A percentile compares a stretch with the other conserved stretches of the same genome.
Evolutionary conservation across 2,888 invertebrate genomes (phyloP).

Genomic region (Therioaphis trifolii): DNA sequence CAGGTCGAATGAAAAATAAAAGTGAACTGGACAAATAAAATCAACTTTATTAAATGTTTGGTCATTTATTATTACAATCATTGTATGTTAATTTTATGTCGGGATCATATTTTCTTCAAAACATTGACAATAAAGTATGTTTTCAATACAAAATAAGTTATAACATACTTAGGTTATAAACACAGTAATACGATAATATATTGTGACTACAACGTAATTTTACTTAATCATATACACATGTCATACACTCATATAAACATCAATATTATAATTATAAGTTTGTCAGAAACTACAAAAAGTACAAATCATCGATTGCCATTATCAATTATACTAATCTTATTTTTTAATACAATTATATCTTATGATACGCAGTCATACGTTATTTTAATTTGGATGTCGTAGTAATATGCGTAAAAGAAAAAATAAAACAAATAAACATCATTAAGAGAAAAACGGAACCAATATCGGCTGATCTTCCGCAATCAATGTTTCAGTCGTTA

Average conservation of each 20-base stretch:
- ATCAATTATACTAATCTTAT: constrained; percentile 33
- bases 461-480: too few relatives aligned
- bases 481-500: too few relatives aligned
- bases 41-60: constrained; percentile 26
- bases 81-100: neutral
- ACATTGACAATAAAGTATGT: neutral
- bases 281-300: constrained; percentile 27
- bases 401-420: too few relatives aligned
- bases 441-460: too few relatives aligned
- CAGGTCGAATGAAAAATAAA: neutral
- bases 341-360: neutral
- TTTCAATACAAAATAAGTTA: constrained; percentile 24
- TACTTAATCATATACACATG: neutral
- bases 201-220: constrained; percentile 10
- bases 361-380: neutral
- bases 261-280: neutral
- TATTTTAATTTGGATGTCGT: neutral
- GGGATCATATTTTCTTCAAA: constrained; percentile 15
- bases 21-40: neutral
- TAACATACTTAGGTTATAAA: constrained; percentile 4
- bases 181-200: constrained; percentile 14
- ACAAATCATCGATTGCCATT: constrained; percentile 50
- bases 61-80: constrained; percentile 33
- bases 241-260: constrained; percentile 10
- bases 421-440: too few relatives aligned